Base-by-base conservation (phyloP, 2,888 invertebrate genomes). In the Endomychus coccineus region DNA sequence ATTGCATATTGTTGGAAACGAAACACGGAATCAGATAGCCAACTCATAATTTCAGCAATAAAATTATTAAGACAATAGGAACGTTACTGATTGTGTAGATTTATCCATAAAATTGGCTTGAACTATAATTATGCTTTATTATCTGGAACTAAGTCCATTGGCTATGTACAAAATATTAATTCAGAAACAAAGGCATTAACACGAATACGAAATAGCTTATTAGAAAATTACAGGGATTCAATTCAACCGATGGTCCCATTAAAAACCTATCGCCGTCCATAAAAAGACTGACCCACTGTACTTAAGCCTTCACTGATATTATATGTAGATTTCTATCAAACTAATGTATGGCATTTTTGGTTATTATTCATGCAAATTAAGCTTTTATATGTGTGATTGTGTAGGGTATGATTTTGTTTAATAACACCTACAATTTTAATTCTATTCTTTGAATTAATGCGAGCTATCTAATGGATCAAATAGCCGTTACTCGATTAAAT, bases 331-430 rank as follows among this genome's bases (percentile, higher is more conserved):
- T 39, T 40, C 49, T 58, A 62, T 62, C 62, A 49, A 36, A 37
- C 42, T 62, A 61, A 62, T 62, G 51, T 52, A 58, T 52, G 54
- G 51, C 55, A 61, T 62, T 61, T 61, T 56, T 55, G 51, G 58
- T 59, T 55, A 62, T 62, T 62, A 62, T 55, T 56, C 58, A 62
- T 61, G 61, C 55, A 61, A 62, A 62, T 62, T 58, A 58, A 50
- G 51, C 56, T 51, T 56, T 59, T 59, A 54, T 58, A 56, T 54
- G 51, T 60, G 56, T 57, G 58, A 56, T 55, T 58, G 54, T 52
- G 48, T 42, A 50, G 52, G 49, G 55, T 56, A 58, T 56, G 59
- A 59, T 60, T 60, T 59, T 58, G 52, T 58, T 59, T 59, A 59
- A 61, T 61, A 60, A 58, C 56, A 54, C 52, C 54, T 48, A 51